phyloP scores from a whole-genome alignment of 1,140 invertebrate genomes.

The Scaptomyza hsui region DNA sequence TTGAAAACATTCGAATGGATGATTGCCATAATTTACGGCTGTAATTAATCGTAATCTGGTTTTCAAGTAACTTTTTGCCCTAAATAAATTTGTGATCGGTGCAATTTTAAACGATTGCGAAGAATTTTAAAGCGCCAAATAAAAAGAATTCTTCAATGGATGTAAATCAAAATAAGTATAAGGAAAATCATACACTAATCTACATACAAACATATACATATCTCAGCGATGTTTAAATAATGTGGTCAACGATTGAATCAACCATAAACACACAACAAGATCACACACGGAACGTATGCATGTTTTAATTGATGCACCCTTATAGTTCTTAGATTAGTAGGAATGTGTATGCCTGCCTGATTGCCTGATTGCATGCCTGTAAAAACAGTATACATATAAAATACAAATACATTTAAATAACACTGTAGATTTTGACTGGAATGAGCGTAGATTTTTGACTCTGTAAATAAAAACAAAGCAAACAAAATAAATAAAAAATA shows the following conservation, averaged over 20 bases:
- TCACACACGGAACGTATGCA: constrained; percentile 52
- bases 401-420: constrained; percentile 15
- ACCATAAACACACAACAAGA: constrained; percentile 7
- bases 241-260: not conserved
- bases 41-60: too few species aligned
- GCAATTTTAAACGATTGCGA: not conserved
- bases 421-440: constrained; percentile 26
- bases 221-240: constrained; percentile 1
- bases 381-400: constrained; percentile 40
- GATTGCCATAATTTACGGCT: too few species aligned
- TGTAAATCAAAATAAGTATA: not conserved
- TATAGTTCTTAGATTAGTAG: constrained; percentile 27
- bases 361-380: constrained; percentile 73
- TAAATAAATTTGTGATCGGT: not conserved
- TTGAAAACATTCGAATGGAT: too few species aligned
- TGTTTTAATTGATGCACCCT: constrained; percentile 49
- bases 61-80: not conserved
- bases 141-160: not conserved
- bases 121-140: not conserved
- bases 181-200: not conserved
- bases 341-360: constrained; percentile 56
- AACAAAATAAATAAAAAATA: constrained; percentile 6
- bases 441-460: constrained; percentile 47
- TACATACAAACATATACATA: not conserved
- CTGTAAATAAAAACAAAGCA: constrained; percentile 40